Conservation (phyloP, 2,888 invertebrate species). For the Drosophila cyrtoloma region DNA sequence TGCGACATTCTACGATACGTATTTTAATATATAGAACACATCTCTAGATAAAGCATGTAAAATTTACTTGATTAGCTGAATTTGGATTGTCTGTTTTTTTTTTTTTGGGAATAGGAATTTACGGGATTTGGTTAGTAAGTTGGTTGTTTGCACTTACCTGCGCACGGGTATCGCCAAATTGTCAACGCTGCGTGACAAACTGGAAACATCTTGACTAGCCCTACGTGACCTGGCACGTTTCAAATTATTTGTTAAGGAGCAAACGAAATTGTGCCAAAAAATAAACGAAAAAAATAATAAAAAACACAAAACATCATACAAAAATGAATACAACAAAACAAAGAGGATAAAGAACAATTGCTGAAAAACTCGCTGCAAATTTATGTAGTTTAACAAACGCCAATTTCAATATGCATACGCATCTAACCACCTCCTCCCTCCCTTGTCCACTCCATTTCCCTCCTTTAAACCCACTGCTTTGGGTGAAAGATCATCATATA, state of each 20-base stretch:
- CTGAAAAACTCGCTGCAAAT: neutral
- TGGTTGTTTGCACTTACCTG: conserved; percentile 86
- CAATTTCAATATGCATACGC: conserved; percentile 61
- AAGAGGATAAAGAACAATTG: conserved; percentile 8
- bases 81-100: conserved; percentile 1
- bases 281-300: conserved; percentile 63
- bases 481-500: conserved; percentile 13
- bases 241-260: conserved; percentile 73
- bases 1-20: conserved; percentile 30
- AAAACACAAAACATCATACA: conserved; percentile 64
- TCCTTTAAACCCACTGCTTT: neutral
- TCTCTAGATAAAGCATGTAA: conserved; percentile 14
- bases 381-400: conserved; percentile 68
- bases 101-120: neutral
- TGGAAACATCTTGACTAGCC: conserved; percentile 92
- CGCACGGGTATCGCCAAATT: conserved; percentile 87
- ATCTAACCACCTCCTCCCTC: neutral
- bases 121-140: conserved; percentile 19
- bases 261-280: conserved; percentile 81
- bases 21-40: conserved; percentile 3
- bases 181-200: conserved; percentile 89
- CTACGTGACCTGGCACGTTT: conserved; percentile 91
- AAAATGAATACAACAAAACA: conserved; percentile 37
- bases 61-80: neutral
- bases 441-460: neutral